Evolutionary conservation across 2,113 vertebrate species (phyloP).

Genomic region (Lampris megalopsis): DNA sequence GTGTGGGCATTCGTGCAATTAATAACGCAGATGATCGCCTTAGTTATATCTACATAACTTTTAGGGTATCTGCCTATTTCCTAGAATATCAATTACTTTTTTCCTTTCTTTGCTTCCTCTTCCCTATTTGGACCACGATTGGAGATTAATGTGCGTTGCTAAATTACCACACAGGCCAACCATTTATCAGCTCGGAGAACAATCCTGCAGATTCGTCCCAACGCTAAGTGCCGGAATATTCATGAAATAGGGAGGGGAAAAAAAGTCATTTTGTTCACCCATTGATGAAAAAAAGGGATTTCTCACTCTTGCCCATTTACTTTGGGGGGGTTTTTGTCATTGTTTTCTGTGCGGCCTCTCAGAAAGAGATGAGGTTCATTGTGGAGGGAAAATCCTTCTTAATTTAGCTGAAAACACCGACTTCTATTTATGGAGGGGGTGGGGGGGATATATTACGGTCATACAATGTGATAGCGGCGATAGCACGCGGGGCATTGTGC

Average conservation of each 20-base stretch:
- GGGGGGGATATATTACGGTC: slow-evolving; percentile 73
- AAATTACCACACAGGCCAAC: slow-evolving; percentile 79
- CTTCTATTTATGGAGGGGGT: slow-evolving; percentile 67
- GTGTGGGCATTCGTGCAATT: slow-evolving; percentile 50
- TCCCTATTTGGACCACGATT: slow-evolving; percentile 68
- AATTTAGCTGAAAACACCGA: slow-evolving; percentile 77
- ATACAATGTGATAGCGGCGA: slow-evolving; percentile 74
- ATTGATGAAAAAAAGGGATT: slow-evolving; percentile 70
- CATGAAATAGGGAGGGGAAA: slow-evolving; percentile 66
- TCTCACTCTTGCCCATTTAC: slow-evolving; percentile 72
- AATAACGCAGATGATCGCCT: slow-evolving; percentile 72
- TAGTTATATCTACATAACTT: slow-evolving; percentile 61
- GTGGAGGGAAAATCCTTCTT: slow-evolving; percentile 78
- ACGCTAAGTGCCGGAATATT: slow-evolving; percentile 81
- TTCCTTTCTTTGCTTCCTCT: slow-evolving; percentile 55
- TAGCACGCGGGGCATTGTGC: slow-evolving; percentile 59
- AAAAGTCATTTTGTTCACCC: slow-evolving; percentile 68
- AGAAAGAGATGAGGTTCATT: slow-evolving; percentile 70
- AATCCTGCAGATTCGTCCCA: slow-evolving; percentile 79
- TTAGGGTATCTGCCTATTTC: slow-evolving; percentile 61
- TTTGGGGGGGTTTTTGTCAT: slow-evolving; percentile 66
- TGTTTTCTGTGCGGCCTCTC: slow-evolving; percentile 62
- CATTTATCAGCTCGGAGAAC: slow-evolving; percentile 81
- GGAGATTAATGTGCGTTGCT: slow-evolving; percentile 79
- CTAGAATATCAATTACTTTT: slow-evolving; percentile 76